Conservation (phyloP, 1,140 invertebrate species). For the Achroia grisella region DNA sequence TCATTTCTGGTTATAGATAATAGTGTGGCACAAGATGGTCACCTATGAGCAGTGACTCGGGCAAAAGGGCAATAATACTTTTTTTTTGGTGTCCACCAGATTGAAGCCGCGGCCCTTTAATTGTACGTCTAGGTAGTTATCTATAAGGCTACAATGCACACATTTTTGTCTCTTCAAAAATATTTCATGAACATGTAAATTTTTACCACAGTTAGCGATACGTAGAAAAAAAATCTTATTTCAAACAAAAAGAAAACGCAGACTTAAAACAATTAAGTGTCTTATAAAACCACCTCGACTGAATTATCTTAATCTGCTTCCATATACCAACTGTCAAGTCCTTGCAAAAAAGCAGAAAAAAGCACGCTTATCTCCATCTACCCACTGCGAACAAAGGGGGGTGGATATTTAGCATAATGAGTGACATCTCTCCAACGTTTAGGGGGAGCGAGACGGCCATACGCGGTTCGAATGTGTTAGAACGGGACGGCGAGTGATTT, state of each 20-base stretch:
- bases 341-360: constrained; percentile 32
- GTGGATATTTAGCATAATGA: constrained; percentile 71
- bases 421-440: constrained; percentile 62
- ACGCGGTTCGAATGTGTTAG: constrained; percentile 1
- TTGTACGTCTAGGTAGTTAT: too few relatives aligned
- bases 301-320: constrained; percentile 59
- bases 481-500: constrained; percentile 28
- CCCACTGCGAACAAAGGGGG: constrained; percentile 51
- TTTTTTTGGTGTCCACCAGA: too few relatives aligned
- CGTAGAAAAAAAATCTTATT: too few relatives aligned
- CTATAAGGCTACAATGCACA: too few relatives aligned
- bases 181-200: too few relatives aligned
- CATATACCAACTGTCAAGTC: constrained; percentile 70
- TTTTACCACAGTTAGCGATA: too few relatives aligned
- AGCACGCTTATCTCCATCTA: constrained; percentile 51
- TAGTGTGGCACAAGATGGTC: too few relatives aligned
- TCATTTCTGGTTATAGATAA: too few relatives aligned
- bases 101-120: too few relatives aligned
- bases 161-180: too few relatives aligned
- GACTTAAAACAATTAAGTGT: constrained; percentile 38
- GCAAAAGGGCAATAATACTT: too few relatives aligned
- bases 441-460: constrained; percentile 37
- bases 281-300: constrained; percentile 33
- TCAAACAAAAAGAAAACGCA: neutral
- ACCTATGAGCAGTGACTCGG: too few relatives aligned